Evolutionary conservation across 1,140 invertebrate genomes (phyloP).

Genomic region (Babylonia areolata): DNA sequence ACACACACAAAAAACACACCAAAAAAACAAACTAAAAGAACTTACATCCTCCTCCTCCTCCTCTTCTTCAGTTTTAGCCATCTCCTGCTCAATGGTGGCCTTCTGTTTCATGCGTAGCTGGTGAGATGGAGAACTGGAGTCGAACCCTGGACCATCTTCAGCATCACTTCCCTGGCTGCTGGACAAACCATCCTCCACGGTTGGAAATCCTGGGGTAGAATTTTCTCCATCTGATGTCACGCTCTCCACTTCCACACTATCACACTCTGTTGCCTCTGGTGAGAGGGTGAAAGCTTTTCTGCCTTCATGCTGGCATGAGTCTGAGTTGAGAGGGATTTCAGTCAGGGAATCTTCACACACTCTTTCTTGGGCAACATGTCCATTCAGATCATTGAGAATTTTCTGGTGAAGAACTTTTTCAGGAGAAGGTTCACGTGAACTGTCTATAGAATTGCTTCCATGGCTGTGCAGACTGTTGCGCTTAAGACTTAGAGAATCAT

Average conservation of each 20-base stretch:
- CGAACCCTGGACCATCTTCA: slow-evolving; percentile 83
- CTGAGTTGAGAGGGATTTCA: slow-evolving; percentile 71
- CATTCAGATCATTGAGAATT: slow-evolving; percentile 46
- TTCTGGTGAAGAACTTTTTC: slow-evolving; percentile 59
- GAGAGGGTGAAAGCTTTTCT: slow-evolving; percentile 88
- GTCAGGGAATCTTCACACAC: slow-evolving; percentile 71
- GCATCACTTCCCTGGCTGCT: slow-evolving; percentile 93
- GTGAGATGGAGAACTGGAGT: slow-evolving; percentile 64
- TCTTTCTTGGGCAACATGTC: slow-evolving; percentile 47
- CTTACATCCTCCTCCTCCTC: slow-evolving; percentile 49
- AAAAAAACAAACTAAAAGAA: background rate
- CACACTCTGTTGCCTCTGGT: slow-evolving; percentile 96
- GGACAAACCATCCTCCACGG: slow-evolving; percentile 93
- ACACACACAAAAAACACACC: background rate
- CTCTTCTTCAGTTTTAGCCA: slow-evolving; percentile 46
- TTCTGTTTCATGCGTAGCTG: slow-evolving; percentile 67
- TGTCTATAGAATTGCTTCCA: slow-evolving; percentile 54
- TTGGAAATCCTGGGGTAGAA: slow-evolving; percentile 85
- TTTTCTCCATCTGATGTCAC: slow-evolving; percentile 77
- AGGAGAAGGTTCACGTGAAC: slow-evolving; percentile 61
- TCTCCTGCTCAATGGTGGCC: slow-evolving; percentile 61
- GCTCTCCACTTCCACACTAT: slow-evolving; percentile 92
- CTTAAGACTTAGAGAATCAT: slow-evolving; percentile 59
- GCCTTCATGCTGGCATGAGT: slow-evolving; percentile 56
- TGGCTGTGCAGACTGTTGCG: slow-evolving; percentile 53